Base-by-base conservation (phyloP, 2,888 invertebrate genomes). In the Eupithecia abbreviata region DNA sequence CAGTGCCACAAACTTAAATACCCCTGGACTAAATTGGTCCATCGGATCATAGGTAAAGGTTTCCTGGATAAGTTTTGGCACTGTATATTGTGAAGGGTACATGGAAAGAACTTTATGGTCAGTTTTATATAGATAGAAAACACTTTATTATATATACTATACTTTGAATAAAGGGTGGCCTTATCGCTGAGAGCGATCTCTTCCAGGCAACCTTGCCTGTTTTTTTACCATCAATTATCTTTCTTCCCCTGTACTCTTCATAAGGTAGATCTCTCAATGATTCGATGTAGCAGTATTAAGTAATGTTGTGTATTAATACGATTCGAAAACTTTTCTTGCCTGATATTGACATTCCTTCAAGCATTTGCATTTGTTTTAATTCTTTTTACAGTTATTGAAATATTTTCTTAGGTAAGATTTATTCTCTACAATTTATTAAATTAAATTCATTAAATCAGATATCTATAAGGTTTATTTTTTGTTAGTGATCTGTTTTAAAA, bases 231-330 rank as follows among this genome's bases (percentile, higher is more conserved):
- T 9, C 18, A 58, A 18, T 58, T 2, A 55, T 6, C 2, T 18
- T 18, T 58, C 5, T 9, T 58, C 18, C 0, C 4, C n/a, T 58
- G 58, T 18, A 58, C 58, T 3, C 1, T 18, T 58, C 18, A 58
- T 58, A 66, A 4, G 2, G 2, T 66, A 66, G 66, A 66, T 66
- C 66, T 66, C 66, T 66, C 15, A 66, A 42, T 66, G 13, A 66
- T 66, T 66, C 66, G 41, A 42, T 66, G 41, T 66, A 66, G 3
- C 66, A 66, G 66, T 66, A 66, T 66, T 66, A 66, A 6, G 30
- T 66, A 42, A 42, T 15, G 66, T 66, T 66, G 66, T 66, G 66
- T 66, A 62, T 65, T 66, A 42, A 42, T 41, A 42, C 41, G 5
- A 41, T 41, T 65, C 41, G 30, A 41, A 65, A 41, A 65, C 41